These are phyloP conservation scores for Hydrolagus affinis DNA, from an alignment of 2,113 vertebrate species.

Conservation along the genomic window DNA sequence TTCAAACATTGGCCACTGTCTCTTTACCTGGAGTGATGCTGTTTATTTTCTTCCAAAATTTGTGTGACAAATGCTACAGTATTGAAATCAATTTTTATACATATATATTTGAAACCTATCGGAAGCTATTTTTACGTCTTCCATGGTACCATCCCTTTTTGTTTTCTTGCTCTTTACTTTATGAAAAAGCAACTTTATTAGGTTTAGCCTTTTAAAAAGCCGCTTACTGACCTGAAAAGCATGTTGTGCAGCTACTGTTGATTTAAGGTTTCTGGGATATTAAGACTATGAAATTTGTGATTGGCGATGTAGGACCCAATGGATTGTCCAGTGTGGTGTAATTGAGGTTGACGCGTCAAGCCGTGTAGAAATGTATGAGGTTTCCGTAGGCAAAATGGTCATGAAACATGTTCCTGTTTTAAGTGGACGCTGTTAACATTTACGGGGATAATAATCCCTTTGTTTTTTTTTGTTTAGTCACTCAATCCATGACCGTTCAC, in stretches of 20 bases:
- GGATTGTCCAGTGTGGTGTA: too few relatives aligned
- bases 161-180: conserved; percentile 28
- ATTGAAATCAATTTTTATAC: conserved; percentile 30
- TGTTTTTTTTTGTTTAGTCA: too few relatives aligned
- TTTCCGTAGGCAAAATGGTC: too few relatives aligned
- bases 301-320: too few relatives aligned
- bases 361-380: too few relatives aligned
- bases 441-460: too few relatives aligned
- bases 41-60: conserved; percentile 15
- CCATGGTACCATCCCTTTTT: not conserved
- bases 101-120: conserved; percentile 22
- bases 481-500: too few relatives aligned
- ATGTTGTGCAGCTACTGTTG: conserved; percentile 13
- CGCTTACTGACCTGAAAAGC: not conserved
- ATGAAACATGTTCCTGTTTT: too few relatives aligned
- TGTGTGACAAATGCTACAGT: conserved; percentile 30
- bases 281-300: not conserved
- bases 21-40: conserved; percentile 12
- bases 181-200: not conserved
- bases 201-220: conserved; percentile 23
- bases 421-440: too few relatives aligned
- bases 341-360: too few relatives aligned
- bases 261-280: conserved; percentile 16
- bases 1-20: not conserved
- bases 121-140: conserved; percentile 7